These are phyloP conservation scores for Halictus quadricinctus DNA, from an alignment of 2,888 invertebrate genomes.

Conservation along the genomic window DNA sequence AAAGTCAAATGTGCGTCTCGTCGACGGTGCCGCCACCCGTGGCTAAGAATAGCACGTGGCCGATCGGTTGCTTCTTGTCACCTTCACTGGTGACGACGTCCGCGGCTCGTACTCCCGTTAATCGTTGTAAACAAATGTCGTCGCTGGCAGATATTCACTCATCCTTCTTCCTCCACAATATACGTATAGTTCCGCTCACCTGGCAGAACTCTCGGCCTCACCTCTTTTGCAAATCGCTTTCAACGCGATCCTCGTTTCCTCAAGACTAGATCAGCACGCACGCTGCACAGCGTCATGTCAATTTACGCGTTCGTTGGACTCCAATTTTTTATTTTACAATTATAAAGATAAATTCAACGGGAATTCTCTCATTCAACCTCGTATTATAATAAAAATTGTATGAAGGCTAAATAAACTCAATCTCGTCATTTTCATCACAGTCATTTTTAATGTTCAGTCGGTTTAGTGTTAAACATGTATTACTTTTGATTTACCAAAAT, in stretches of 20 bases:
- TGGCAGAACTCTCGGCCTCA: slow-evolving; percentile 20
- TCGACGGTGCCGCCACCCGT: slow-evolving; percentile 35
- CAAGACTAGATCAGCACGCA: no score
- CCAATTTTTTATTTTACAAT: no score
- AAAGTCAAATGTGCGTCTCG: slow-evolving; percentile 49
- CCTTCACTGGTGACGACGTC: slow-evolving; percentile 39
- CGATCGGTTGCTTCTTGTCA: slow-evolving; percentile 59
- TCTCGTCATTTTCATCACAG: no score
- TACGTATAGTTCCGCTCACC: slow-evolving; percentile 19
- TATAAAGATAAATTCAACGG: no score
- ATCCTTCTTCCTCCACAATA: not conserved
- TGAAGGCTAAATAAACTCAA: no score
- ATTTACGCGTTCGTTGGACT: no score
- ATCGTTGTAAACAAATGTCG: slow-evolving; percentile 47
- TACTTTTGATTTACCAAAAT: not conserved
- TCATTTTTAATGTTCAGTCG: no score
- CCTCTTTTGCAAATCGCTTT: not conserved
- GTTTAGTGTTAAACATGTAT: no score
- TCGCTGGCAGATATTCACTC: not conserved
- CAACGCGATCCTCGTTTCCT: not conserved
- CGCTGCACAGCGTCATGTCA: no score
- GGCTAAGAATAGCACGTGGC: slow-evolving; percentile 58
- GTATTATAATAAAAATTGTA: no score
- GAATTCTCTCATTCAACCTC: no score
- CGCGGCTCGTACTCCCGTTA: slow-evolving; percentile 13